Evolutionary conservation across 1,140 invertebrate genomes (phyloP).

Genomic region (Heterodera schachtii): DNA sequence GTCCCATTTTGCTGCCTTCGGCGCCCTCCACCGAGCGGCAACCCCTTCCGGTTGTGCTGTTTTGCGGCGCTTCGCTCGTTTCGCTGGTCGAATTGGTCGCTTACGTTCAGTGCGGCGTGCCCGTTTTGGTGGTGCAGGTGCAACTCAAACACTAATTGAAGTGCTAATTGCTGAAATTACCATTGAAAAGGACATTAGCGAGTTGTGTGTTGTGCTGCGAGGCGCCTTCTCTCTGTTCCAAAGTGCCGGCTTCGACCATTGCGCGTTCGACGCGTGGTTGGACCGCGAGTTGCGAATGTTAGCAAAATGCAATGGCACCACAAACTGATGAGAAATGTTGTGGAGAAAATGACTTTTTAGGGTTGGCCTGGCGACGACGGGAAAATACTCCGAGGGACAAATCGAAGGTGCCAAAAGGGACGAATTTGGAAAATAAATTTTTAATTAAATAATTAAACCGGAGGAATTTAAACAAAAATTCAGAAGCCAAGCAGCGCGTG

Average conservation of each 20-base stretch:
- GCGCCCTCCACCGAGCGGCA: slow-evolving; percentile 49
- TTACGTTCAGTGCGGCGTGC: slow-evolving; percentile 57
- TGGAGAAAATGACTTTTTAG: background rate
- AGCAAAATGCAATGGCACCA: slow-evolving; percentile 9
- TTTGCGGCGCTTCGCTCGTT: slow-evolving; percentile 46
- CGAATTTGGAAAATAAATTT: no score
- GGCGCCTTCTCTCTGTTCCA: slow-evolving; percentile 48
- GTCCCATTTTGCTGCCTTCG: slow-evolving; percentile 49
- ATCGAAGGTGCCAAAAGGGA: no score
- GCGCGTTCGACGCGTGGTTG: slow-evolving; percentile 47
- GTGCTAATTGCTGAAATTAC: slow-evolving; percentile 6
- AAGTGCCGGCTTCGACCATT: slow-evolving; percentile 47
- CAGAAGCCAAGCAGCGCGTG: slow-evolving; percentile 19
- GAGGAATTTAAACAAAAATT: background rate
- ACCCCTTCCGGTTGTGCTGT: slow-evolving; percentile 58
- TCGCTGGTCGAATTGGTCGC: slow-evolving; percentile 50
- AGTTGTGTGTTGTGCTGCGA: slow-evolving; percentile 52
- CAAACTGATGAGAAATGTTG: background rate
- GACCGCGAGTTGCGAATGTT: slow-evolving; percentile 33
- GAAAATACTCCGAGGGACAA: slow-evolving; percentile 16
- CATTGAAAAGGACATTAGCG: slow-evolving; percentile 51
- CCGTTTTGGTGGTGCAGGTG: slow-evolving; percentile 54
- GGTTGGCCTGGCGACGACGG: slow-evolving; percentile 25
- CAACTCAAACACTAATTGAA: background rate
- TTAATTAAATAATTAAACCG: background rate